phyloP scores from a whole-genome alignment of 2,113 vertebrate species.

The Chamaea fasciata region DNA sequence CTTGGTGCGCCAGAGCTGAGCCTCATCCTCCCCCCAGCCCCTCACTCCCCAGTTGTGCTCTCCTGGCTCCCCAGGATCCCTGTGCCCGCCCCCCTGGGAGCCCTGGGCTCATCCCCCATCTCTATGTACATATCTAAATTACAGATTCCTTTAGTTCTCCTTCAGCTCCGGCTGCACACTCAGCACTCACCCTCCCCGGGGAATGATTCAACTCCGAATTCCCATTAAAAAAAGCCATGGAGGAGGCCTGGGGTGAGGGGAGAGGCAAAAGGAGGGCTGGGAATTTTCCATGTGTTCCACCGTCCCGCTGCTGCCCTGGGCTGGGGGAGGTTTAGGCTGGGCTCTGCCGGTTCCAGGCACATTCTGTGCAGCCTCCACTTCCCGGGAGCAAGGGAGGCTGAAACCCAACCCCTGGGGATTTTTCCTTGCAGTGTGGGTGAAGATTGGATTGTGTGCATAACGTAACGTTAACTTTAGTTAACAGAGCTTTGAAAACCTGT shows the following conservation, averaged over 20 bases:
- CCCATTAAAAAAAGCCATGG: background rate
- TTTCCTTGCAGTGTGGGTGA: background rate
- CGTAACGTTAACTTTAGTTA: background rate
- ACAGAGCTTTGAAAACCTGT: background rate
- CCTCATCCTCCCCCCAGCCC: accelerated
- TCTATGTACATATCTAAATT: background rate
- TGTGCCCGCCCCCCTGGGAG: background rate
- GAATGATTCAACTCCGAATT: background rate
- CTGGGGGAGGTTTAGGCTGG: background rate
- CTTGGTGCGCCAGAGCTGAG: background rate
- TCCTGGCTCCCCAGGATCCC: background rate
- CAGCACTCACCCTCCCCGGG: background rate
- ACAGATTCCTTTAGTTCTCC: background rate
- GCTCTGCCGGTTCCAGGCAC: background rate
- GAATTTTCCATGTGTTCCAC: background rate
- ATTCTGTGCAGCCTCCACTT: background rate
- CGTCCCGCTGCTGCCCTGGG: background rate
- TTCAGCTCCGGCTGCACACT: background rate
- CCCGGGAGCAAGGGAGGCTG: background rate
- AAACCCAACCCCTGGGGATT: background rate
- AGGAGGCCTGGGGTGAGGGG: background rate
- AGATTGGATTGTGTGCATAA: background rate
- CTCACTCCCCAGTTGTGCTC: background rate
- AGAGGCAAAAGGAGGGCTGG: background rate
- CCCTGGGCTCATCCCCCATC: background rate